phyloP scores from a whole-genome alignment of 2,888 invertebrate genomes.

The Scaeva pyrastri region DNA sequence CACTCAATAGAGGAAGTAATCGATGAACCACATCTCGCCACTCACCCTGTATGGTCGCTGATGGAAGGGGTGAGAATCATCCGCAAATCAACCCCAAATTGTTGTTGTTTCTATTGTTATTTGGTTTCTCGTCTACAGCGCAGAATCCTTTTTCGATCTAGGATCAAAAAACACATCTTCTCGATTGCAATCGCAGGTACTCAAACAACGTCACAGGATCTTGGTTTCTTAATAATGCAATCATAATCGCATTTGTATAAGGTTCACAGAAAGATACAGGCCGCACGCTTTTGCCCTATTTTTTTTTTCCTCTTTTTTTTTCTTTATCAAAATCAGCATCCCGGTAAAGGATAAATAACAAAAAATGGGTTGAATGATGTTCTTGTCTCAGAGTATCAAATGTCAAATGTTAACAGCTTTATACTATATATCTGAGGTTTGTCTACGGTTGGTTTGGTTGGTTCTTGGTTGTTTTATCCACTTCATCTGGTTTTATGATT shows the following conservation, averaged over 20 bases:
- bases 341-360: conserved; percentile 5
- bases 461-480: conserved; percentile 46
- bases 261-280: conserved; percentile 1
- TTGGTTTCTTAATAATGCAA: conserved; percentile 71
- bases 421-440: conserved; percentile 38
- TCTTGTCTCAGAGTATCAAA: conserved; percentile 66
- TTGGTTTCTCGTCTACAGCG: neutral
- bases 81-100: conserved; percentile 41
- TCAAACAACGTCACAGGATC: conserved; percentile 51
- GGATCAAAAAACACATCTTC: conserved; percentile 45
- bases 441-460: conserved; percentile 10
- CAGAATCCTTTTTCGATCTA: conserved; percentile 67
- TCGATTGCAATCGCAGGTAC: conserved; percentile 63
- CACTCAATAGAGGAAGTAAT: conserved; percentile 46
- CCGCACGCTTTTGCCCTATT: conserved; percentile 34
- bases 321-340: conserved; percentile 32
- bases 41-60: neutral
- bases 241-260: conserved; percentile 72
- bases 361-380: conserved; percentile 66
- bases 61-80: conserved; percentile 28
- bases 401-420: conserved; percentile 74
- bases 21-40: conserved; percentile 48
- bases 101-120: neutral
- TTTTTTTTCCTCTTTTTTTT: neutral
- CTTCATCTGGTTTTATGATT: conserved; percentile 71